A percentile compares a stretch with the other conserved stretches of the same genome.
Evolutionary conservation across 1,140 invertebrate genomes (phyloP).

Genomic region (Bombus polaris): DNA sequence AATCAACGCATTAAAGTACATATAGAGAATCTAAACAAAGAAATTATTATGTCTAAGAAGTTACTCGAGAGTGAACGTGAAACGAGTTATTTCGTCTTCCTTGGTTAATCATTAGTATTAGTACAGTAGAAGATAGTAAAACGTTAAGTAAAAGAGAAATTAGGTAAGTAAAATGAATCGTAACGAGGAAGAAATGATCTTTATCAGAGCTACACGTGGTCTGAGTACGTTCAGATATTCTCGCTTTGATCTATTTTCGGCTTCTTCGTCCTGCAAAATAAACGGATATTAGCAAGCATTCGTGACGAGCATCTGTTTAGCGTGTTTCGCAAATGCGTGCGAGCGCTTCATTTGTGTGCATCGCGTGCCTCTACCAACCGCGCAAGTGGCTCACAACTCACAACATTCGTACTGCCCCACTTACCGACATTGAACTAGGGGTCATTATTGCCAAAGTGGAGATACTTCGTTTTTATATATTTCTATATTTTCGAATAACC

Average conservation of each 20-base stretch:
- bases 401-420: background rate
- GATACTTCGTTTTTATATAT: no score
- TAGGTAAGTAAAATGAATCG: background rate
- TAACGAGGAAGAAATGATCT: background rate
- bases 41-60: background rate
- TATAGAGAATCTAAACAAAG: background rate
- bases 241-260: background rate
- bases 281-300: background rate
- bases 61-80: background rate
- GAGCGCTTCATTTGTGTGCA: background rate
- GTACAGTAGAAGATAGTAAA: no score
- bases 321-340: background rate
- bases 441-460: no score
- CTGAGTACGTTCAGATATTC: background rate
- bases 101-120: background rate
- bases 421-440: background rate
- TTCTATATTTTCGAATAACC: no score
- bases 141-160: background rate
- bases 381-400: background rate
- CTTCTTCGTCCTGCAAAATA: background rate
- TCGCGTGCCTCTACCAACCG: background rate
- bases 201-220: background rate
- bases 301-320: background rate
- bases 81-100: background rate
- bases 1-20: background rate